Conservation (phyloP, 2,797 vertebrate genomes). For the Hemibagrus guttatus region DNA sequence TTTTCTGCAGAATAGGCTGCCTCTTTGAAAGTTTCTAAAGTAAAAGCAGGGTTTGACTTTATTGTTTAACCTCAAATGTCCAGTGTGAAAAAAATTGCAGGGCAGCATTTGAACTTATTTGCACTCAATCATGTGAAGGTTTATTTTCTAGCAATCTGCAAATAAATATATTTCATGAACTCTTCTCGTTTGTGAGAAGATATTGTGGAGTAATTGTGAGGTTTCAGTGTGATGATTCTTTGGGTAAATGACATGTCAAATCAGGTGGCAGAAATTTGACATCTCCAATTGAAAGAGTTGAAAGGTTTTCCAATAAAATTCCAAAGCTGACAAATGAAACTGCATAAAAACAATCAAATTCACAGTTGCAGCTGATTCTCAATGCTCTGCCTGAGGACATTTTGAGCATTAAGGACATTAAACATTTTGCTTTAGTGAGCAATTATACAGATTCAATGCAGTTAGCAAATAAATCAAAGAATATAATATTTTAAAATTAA, state of each 20-base stretch:
- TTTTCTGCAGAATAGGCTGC: slow-evolving; percentile 68
- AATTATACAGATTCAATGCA: neutral
- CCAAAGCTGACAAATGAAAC: neutral
- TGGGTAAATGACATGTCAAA: neutral
- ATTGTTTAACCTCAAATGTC: slow-evolving; percentile 62
- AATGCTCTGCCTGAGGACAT: neutral
- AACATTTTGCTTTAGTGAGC: neutral
- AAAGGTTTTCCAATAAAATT: neutral
- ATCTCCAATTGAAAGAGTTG: neutral
- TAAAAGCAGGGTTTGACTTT: slow-evolving; percentile 63
- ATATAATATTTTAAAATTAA: neutral
- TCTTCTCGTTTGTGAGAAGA: neutral
- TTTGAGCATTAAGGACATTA: neutral
- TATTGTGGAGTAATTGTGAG: neutral
- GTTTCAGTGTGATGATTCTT: neutral
- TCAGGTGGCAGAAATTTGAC: too few species aligned
- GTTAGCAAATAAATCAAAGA: neutral
- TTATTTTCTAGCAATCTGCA: neutral
- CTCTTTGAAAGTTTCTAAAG: slow-evolving; percentile 72
- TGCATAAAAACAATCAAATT: neutral
- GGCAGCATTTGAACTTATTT: neutral
- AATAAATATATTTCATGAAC: neutral
- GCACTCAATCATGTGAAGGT: neutral
- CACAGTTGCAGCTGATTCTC: neutral
- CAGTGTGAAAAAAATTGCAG: neutral